Percentiles rank a stretch among this genome's conserved stretches.
Conservation (phyloP, 2,113 vertebrate species). For the Colistium nudipinnis region DNA sequence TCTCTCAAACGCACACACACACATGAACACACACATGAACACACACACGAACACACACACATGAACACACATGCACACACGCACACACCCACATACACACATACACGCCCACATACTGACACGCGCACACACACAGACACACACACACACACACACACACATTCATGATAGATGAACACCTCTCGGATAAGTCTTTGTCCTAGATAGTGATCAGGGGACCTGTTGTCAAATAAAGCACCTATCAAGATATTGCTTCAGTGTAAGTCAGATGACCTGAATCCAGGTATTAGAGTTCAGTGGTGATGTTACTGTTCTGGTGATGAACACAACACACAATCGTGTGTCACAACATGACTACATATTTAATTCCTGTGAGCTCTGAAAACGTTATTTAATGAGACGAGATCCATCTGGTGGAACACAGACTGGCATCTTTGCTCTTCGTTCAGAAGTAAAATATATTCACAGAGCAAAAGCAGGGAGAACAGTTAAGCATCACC, state of each 20-base stretch:
- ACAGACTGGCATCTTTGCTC: slow-evolving; percentile 20
- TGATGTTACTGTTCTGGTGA: slow-evolving; percentile 33
- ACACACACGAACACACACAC: slow-evolving; percentile 21
- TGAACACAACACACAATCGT: slow-evolving; percentile 7
- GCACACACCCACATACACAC: not conserved
- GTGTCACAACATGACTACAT: too few species aligned
- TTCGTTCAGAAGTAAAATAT: slow-evolving; percentile 43
- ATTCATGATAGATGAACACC: slow-evolving; percentile 58
- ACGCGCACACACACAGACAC: slow-evolving; percentile 1
- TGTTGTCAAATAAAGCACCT: slow-evolving; percentile 61
- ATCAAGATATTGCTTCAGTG: slow-evolving; percentile 51
- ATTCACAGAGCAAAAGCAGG: slow-evolving; percentile 45
- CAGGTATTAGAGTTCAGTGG: slow-evolving; percentile 19
- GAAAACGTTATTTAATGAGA: slow-evolving; percentile 51
- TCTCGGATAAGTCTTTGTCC: slow-evolving; percentile 69
- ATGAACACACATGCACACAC: slow-evolving; percentile 1
- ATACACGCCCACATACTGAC: not conserved
- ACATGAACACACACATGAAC: not conserved
- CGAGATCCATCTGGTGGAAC: slow-evolving; percentile 17
- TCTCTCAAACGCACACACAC: not conserved
- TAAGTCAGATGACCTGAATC: slow-evolving; percentile 62
- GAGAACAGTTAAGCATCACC: slow-evolving; percentile 49
- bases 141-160: slow-evolving; percentile 19
- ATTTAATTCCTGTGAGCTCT: too few species aligned
- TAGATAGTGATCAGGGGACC: slow-evolving; percentile 60